Base-by-base conservation (phyloP, 53 echinoderm and acorn worm species). In the Actinopyga echinites region DNA sequence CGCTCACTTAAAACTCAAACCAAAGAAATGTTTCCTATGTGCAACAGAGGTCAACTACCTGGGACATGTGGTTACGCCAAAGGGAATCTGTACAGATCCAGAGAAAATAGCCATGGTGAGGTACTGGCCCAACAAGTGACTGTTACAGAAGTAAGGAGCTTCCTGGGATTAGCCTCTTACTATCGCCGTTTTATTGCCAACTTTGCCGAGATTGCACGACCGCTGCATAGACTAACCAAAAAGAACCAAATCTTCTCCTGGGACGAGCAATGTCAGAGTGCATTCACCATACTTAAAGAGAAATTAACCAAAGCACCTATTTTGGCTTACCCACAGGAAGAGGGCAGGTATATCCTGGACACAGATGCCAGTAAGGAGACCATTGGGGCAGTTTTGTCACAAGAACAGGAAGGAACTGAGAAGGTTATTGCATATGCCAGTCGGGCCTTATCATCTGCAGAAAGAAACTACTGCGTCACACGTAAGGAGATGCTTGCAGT, bases 121-220 rank as follows among this genome's bases (percentile, higher is more conserved):
- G 36, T 10, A 34, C 42, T 69, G 69, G 36, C 69, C 69, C 69
- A 38, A 33, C 69, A 2, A 19, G 20, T 35, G 12, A 69, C 8
- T 38, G 23, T 69, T 40, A 45, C 58, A 10, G 83, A 88, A 8
- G 84, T 89, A 20, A 40, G 89, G 30, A 78, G 68, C 20, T 88
- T 89, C 77, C 84, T 84, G 11, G 89, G 84, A 12, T 68, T 89
- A 5, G 79, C 84, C 6, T 89, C 89, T 20, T 89, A 89, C 32
- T 89, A 84, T 45, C 64, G 84, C 36, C 36, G 68, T 37, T 89
- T 49, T 69, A 68, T 89, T 22, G 55, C 34, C 29, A 62, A 54
- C 9, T 89, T 89, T 52, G 67, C 74, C 1, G 64, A 65, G 38
- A 84, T 89, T 25, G 89, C 89, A 15, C 9, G 59, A 3, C 84